These are phyloP conservation scores for Lathronympha strigana DNA, from an alignment of 2,888 invertebrate genomes.

Conservation along the genomic window DNA sequence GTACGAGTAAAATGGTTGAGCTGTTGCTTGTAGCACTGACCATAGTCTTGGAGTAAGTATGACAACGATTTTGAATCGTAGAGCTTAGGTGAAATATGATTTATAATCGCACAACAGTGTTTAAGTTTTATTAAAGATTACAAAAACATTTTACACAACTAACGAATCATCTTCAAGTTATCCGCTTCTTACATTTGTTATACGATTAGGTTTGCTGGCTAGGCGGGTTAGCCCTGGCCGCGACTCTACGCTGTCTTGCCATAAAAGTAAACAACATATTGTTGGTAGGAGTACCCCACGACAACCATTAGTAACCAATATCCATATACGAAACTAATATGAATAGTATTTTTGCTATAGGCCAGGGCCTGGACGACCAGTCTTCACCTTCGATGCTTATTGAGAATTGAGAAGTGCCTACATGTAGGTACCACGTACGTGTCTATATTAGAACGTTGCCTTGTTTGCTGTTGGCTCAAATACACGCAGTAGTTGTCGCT, in stretches of 20 bases:
- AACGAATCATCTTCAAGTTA: background rate
- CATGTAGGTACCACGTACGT: background rate
- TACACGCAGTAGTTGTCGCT: constrained; percentile 28
- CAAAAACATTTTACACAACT: background rate
- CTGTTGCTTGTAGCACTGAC: too few relatives aligned
- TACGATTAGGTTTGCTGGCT: background rate
- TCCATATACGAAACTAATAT: constrained; percentile 36
- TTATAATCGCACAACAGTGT: too few relatives aligned
- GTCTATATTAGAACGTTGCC: constrained; percentile 18
- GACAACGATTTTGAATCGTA: too few relatives aligned
- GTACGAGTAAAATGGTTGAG: too few relatives aligned
- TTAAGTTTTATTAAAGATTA: too few relatives aligned
- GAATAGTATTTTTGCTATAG: constrained; percentile 28
- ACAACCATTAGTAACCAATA: constrained; percentile 22
- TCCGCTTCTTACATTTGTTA: background rate
- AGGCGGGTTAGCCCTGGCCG: constrained; percentile 58
- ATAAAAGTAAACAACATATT: constrained; percentile 37
- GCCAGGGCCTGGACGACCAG: constrained; percentile 4
- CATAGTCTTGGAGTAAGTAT: too few relatives aligned
- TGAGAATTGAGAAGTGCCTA: constrained; percentile 12
- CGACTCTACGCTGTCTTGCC: constrained; percentile 32
- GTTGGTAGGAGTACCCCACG: constrained; percentile 20
- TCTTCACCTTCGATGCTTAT: constrained; percentile 17
- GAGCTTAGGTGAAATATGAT: too few relatives aligned
- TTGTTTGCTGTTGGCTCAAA: constrained; percentile 34